Evolutionary conservation across 2,113 vertebrate species (phyloP), one percentile per base, ranked within the genome.

Genomic region (Arenaria interpres): DNA sequence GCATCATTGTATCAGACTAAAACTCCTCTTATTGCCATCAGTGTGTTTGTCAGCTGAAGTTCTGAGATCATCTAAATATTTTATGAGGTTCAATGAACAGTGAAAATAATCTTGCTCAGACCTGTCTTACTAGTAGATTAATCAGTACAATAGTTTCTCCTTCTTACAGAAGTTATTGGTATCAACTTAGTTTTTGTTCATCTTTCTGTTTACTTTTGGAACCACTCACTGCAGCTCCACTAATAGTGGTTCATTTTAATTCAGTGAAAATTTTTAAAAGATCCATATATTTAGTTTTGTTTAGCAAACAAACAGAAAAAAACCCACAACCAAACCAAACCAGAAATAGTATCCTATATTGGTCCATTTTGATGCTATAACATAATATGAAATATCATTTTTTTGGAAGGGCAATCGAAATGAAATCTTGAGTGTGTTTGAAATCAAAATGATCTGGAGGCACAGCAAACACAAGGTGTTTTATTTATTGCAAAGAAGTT

Each of bases 51-150:
- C 80, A 88, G 93, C 23, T 95, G 71, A 96, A 95, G 35, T 98
- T 96, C 85, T 97, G 90, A 95, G 66, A 88, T 96, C 93, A 81
- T 92, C 59, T 95, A 97, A 97, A 97, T 98, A 96, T 97, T 98
- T 84, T 73, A 97, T 90, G 63, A 93, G n/a, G 27, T 95, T 95
- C 62, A 90, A 35, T 94, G 82, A 97, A 83, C 83, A 68, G 78
- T 89, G 37, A 91, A 50, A 85, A 96, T 89, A 85, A 68, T 93
- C 24, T 73, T 64, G 41, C 56, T 75, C 79, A 94, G 37, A 82
- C 27, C 23, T 94, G 66, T 51, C 22, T 89, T 45, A 12, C 22
- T 48, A 68, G 46, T 80, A 25, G 67, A 32, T 64, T 88, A 51
- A 71, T 82, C 35, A 84, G 39, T 88, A 37, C 41, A 67, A 24